Base-by-base conservation (phyloP, 2,888 invertebrate genomes). In the Artemia sinica region DNA sequence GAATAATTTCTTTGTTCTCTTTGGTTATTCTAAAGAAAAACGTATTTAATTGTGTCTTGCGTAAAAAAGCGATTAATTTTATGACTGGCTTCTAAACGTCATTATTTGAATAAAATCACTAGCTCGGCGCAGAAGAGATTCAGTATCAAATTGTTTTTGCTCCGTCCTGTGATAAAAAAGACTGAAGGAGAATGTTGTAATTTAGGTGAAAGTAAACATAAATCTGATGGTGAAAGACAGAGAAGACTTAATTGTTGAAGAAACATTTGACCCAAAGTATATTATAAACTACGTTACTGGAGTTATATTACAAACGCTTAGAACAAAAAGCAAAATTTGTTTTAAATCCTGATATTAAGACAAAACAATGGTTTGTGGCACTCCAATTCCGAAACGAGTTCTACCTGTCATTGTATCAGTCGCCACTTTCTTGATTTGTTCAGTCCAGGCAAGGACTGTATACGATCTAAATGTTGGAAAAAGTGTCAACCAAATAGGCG, bases 211-310 rank as follows among this genome's bases (percentile, higher is more conserved):
- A 41, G 41, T 41, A 41, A 41, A 41, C 6, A 28, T 28, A 41
- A 41, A 18, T 58, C 63, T 58, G 63, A 58, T 58, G 63, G 63
- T 58, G 63, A 58, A 58, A 58, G 63, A 58, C 63, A 58, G 63
- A 28, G 14, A 58, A 58, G 63, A 58, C 63, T 58, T 58, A 10
- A 58, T 58, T 18, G 63, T 58, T 18, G 10, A 58, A 8, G 63
- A 58, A 10, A 28, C 28, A 18, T 58, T 58, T 58, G 63, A 58
- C 63, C 63, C 63, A 58, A 58, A 58, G 63, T 58, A 10, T 28
- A 58, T 58, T 58, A 58, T 58, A 18, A 58, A 58, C 10, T 58
- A 58, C 63, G 63, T 58, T 58, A 18, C 63, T 28, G 63, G 63
- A 18, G 63, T 58, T 58, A 58, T 58, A 18, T 10, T 58, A 11